Evolutionary conservation across 2,113 vertebrate species (phyloP).

Genomic region (Lophius piscatorius): DNA sequence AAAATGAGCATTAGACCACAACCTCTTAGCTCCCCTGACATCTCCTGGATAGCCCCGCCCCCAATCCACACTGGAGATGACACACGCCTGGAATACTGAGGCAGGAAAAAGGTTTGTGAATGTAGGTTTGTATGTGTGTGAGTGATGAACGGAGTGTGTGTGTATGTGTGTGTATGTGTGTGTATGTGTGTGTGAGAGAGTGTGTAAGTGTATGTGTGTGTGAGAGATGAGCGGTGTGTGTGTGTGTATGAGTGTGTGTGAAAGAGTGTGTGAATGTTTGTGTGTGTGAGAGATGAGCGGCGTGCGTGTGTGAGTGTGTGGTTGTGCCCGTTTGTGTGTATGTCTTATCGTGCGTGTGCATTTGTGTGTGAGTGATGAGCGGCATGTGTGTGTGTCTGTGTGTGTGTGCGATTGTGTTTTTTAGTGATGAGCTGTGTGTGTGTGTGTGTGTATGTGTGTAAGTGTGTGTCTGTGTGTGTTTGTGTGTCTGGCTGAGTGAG

Average conservation of each 20-base stretch:
- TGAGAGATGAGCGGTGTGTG: too few species aligned
- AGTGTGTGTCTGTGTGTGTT: conserved; percentile 44
- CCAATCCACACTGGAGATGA: conserved; percentile 33
- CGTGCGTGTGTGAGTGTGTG: conserved; percentile 45
- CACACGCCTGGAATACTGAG: conserved; percentile 53
- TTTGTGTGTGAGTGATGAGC: conserved; percentile 62
- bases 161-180: conserved; percentile 1
- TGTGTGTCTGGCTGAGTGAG: too few species aligned
- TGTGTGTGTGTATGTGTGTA: conserved; percentile 60
- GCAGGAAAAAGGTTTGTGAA: conserved; percentile 45
- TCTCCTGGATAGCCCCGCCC: conserved; percentile 3
- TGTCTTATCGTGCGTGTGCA: conserved; percentile 57
- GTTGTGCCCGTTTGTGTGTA: conserved; percentile 62
- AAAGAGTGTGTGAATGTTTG: conserved; percentile 55
- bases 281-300: conserved; percentile 62
- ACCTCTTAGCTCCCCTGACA: conserved; percentile 8
- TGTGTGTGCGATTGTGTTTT: too few species aligned
- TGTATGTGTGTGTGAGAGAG: conserved; percentile 52
- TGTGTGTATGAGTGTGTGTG: conserved; percentile 53
- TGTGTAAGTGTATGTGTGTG: conserved; percentile 59
- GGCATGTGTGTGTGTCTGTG: conserved; percentile 45
- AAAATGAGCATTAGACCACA: conserved; percentile 8
- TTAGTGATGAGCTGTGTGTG: too few species aligned
- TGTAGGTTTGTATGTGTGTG: too few species aligned
- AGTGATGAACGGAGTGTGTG: too few species aligned